Percentiles rank a stretch among this genome's conserved stretches.
Evolutionary conservation across 2,113 vertebrate species (phyloP).

Genomic region (Neoarius graeffei): DNA sequence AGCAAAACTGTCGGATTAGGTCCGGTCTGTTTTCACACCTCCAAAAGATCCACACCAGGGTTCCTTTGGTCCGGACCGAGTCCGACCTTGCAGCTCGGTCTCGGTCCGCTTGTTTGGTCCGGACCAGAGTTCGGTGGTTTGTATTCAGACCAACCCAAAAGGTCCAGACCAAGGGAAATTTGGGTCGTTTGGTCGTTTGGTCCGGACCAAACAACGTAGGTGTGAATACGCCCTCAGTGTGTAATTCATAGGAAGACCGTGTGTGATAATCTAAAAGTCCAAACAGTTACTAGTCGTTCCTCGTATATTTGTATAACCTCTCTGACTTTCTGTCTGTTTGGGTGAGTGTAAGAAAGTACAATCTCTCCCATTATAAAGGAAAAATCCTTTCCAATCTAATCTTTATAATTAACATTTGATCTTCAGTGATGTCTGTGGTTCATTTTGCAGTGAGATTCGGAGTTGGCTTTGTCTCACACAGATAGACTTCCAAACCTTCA

Average conservation of each 20-base stretch:
- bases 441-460: not conserved
- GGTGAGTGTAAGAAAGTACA: slow-evolving; percentile 33
- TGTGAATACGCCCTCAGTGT: no score
- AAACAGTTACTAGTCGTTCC: slow-evolving; percentile 11
- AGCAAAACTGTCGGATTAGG: no score
- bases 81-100: no score
- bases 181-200: no score
- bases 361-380: not conserved
- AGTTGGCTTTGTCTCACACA: not conserved
- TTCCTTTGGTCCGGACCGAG: no score
- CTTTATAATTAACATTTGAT: not conserved
- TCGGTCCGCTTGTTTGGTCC: no score
- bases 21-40: no score
- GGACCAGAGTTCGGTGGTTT: no score
- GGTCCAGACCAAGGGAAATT: no score
- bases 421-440: not conserved
- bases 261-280: not conserved
- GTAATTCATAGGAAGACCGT: not conserved
- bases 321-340: not conserved
- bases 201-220: no score
- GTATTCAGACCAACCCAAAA: no score
- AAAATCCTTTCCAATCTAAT: not conserved
- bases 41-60: no score
- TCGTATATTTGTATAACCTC: slow-evolving; percentile 8
- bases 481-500: not conserved